Conservation (phyloP, 2,113 vertebrate genomes). For the Pedionomus torquatus region DNA sequence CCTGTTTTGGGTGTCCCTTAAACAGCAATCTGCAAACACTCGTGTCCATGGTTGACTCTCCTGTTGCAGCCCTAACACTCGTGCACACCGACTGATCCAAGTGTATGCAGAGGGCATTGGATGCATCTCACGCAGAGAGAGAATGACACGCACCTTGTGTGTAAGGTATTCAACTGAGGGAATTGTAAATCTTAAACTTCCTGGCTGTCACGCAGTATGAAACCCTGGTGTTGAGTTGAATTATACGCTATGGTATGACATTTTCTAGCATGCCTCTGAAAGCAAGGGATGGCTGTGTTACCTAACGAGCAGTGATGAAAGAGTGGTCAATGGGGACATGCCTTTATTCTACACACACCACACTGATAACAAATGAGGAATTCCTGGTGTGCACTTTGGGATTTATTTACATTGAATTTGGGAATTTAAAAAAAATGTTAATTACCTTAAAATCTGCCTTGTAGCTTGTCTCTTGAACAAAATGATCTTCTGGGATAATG, state of each 20-base stretch:
- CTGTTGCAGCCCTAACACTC: neutral
- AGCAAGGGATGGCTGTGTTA: neutral
- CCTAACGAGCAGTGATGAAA: neutral
- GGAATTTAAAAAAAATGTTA: neutral
- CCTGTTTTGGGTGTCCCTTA: neutral
- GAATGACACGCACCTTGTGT: neutral
- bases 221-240: neutral
- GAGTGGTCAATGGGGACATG: neutral
- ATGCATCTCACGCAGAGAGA: neutral
- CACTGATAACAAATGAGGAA: fast-evolving
- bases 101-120: neutral
- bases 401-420: neutral
- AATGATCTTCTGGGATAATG: constrained; percentile 77
- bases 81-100: neutral
- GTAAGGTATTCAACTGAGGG: neutral
- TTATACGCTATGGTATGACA: neutral
- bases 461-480: constrained; percentile 84
- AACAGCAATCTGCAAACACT: neutral
- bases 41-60: neutral
- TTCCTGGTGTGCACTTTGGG: neutral
- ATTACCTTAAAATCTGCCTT: constrained; percentile 86
- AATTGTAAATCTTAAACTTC: fast-evolving
- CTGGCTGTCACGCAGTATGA: neutral
- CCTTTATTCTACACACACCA: neutral
- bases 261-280: neutral